These are phyloP conservation scores for Whitmania pigra DNA, from an alignment of 1,140 invertebrate genomes.

Conservation along the genomic window DNA sequence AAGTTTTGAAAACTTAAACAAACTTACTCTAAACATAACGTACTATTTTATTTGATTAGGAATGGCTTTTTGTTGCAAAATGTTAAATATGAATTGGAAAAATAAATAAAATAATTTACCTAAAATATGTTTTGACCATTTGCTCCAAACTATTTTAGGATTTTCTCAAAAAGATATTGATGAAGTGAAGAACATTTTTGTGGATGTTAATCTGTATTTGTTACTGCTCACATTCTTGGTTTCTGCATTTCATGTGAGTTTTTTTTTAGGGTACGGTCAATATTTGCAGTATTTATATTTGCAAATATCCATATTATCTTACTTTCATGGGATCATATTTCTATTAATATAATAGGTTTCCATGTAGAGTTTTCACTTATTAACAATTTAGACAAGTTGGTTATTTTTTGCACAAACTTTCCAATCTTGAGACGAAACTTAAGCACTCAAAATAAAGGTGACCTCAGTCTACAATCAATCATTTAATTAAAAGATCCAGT, in stretches of 20 bases:
- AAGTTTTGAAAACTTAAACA: background rate
- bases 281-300: no score
- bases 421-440: no score
- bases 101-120: background rate
- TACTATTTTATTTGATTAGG: background rate
- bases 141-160: conserved; percentile 45
- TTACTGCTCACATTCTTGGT: conserved; percentile 82
- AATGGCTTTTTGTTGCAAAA: background rate
- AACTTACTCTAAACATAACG: background rate
- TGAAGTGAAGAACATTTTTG: conserved; percentile 89
- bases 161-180: conserved; percentile 87
- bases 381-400: no score
- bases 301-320: no score
- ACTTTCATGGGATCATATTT: no score
- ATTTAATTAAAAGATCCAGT: no score
- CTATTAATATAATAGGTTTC: no score
- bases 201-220: conserved; percentile 85
- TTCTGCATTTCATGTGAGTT: conserved; percentile 78
- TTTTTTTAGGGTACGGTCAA: no score
- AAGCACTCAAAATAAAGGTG: no score
- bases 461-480: no score
- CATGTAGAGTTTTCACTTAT: no score
- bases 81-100: background rate
- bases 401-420: no score
- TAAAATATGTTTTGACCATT: background rate